Evolutionary conservation across 2,888 invertebrate species (phyloP), one percentile per base, ranked within the genome.

Genomic region (Drosophila mimetica): DNA sequence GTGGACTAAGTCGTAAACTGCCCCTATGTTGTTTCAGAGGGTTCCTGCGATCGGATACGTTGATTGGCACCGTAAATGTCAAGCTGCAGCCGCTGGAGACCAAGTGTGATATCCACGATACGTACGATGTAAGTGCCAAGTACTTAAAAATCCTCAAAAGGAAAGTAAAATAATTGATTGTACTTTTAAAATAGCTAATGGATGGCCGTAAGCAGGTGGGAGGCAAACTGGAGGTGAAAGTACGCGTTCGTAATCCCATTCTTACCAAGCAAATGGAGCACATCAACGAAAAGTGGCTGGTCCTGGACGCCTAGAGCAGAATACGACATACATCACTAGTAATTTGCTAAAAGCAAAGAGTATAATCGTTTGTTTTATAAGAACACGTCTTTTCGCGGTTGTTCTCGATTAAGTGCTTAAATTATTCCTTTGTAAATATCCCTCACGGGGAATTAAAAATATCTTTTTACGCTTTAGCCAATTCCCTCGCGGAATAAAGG

Each of bases 81-180:
- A 98, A 98, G 90, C 92, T 99, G 74, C 96, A 96, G 79, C 96
- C 96, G n/a, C 92, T 99, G 67, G 98, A 99, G 93, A 95, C 95
- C 0, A 94, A 95, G 67, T 97, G 97, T 90, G 96, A 96, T 34
- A 91, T 98, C 60, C 99, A 99, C 90, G 98, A 99, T 71, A 95
- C 97, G 1, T 97, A 95, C 91, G 97, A 98, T 92, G 98, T 98
- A 92, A 95, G 96, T 94, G 7, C 25, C 1, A 1, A 73, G 2
- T 30, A 0, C 8, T 2, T 13, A 13, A 4, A 20, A 28, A n/a
- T n/a, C n/a, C n/a, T n/a, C 14, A 6, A 8, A 6, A 13, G 2
- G 0, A 2, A 1, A 4, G 2, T 1, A 13, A 44, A 20, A 22
- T 16, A 30, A 37, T 13, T 11, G 2, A 13, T 28, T 0, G 20